Evolutionary conservation across 2,113 vertebrate species (phyloP), one percentile per base, ranked within the genome.

Genomic region (Actinemys pallida): DNA sequence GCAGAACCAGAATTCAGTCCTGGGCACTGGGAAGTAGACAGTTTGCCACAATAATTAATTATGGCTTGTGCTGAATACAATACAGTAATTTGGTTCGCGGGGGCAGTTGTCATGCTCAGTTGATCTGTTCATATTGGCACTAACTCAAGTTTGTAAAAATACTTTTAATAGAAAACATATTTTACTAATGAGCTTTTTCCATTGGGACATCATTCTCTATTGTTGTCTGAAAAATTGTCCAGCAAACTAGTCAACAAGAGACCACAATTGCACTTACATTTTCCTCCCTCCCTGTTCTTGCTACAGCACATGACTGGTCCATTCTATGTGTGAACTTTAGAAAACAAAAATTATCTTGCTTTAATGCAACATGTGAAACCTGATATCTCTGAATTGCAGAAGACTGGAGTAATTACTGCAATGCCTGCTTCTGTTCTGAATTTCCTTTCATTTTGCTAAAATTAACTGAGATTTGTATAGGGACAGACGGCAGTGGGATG

Each of bases 151-250:
- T 50, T 49, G 39, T 54, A 91, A 82, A 50, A 89, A 25, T 50
- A 87, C 31, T 75, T 59, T 82, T 86, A 39, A 2, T 62, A 13
- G 62, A 81, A 90, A 72, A 29, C 14, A 0, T 81, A 25, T 89
- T 94, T 92, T 92, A 35, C 42, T 91, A 76, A 92, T 45, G 88
- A 97, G 95, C 65, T 87, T 85, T 94, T 91, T 88, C 79, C 49
- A 2, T 59, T 31, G 45, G 78, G 88, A 35, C 9, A 4, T 45
- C 25, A 17, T 52, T 75, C 35, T 1, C 16, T 2, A 5, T 90
- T 88, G 69, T 92, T 65, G 54, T 47, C 39, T 49, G 78, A 76
- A 88, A 87, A 88, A 79, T 65, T 27, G 72, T 80, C 47, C 29
- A 65, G 80, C 79, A 84, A 92, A 72, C 82, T 31, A 83, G 81